Evolutionary conservation across 2,888 invertebrate genomes (phyloP).

Genomic region (Epirrhoe tristata): DNA sequence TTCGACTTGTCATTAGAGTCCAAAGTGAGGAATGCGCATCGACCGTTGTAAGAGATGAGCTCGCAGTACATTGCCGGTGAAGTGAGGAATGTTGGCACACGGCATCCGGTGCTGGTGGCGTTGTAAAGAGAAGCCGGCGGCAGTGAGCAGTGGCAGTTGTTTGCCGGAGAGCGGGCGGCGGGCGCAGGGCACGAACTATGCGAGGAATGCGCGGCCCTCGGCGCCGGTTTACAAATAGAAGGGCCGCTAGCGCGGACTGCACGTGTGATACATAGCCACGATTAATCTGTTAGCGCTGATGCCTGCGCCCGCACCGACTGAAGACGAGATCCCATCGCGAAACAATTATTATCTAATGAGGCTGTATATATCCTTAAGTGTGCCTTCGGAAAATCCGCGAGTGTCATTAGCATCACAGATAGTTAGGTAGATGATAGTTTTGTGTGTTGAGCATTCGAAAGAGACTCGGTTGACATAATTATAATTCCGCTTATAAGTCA

Average conservation of each 20-base stretch:
- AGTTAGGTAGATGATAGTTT: slow-evolving; percentile 8
- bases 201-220: slow-evolving; percentile 82
- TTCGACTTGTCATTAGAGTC: slow-evolving; percentile 60
- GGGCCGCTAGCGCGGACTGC: slow-evolving; percentile 79
- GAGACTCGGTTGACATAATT: neutral
- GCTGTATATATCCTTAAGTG: slow-evolving; percentile 45
- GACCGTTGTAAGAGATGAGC: slow-evolving; percentile 33
- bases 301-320: slow-evolving; percentile 62
- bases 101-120: slow-evolving; percentile 55
- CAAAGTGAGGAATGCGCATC: slow-evolving; percentile 47
- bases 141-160: slow-evolving; percentile 51
- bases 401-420: slow-evolving; percentile 40
- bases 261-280: slow-evolving; percentile 81
- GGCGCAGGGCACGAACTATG: slow-evolving; percentile 76
- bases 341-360: slow-evolving; percentile 52
- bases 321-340: slow-evolving; percentile 56
- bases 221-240: slow-evolving; percentile 85
- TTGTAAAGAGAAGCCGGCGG: slow-evolving; percentile 54
- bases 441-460: slow-evolving; percentile 7
- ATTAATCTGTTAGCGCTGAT: slow-evolving; percentile 79
- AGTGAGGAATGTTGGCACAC: slow-evolving; percentile 51
- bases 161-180: slow-evolving; percentile 56
- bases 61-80: slow-evolving; percentile 62
- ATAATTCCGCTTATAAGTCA: neutral
- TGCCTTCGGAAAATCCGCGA: slow-evolving; percentile 37